Evolutionary conservation across 2,888 invertebrate genomes (phyloP).

Genomic region (Brachyptera risi): DNA sequence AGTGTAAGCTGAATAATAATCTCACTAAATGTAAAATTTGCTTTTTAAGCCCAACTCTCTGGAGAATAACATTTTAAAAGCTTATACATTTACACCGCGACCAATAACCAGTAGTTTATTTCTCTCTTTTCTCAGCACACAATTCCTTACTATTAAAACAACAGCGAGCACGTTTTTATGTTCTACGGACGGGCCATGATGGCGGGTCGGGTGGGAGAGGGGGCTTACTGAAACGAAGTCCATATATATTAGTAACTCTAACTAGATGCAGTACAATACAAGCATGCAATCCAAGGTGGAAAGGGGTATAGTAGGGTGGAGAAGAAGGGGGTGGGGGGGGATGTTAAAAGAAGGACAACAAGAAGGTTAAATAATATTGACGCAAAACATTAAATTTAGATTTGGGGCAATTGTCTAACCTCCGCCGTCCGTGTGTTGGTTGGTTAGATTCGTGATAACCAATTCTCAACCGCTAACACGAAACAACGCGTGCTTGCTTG

Average conservation of each 20-base stretch:
- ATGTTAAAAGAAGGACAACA: background rate
- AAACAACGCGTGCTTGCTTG: slow-evolving; percentile 16
- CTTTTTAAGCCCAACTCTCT: slow-evolving; percentile 28
- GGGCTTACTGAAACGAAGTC: too few relatives aligned
- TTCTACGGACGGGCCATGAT: too few relatives aligned
- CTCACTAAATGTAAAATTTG: slow-evolving; percentile 28
- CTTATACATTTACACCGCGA: slow-evolving; percentile 25
- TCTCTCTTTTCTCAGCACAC: background rate
- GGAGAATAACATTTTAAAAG: slow-evolving; percentile 30
- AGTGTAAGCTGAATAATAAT: slow-evolving; percentile 27
- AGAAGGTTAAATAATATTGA: slow-evolving; percentile 25
- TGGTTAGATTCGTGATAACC: background rate
- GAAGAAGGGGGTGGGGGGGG: background rate
- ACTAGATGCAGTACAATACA: too few relatives aligned
- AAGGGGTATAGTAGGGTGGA: too few relatives aligned
- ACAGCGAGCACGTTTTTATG: too few relatives aligned
- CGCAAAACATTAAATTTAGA: slow-evolving; percentile 25
- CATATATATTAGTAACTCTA: too few relatives aligned
- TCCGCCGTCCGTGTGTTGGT: background rate
- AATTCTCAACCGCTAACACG: background rate
- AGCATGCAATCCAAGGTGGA: too few relatives aligned
- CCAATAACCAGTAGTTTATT: slow-evolving; percentile 19
- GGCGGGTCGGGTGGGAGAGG: too few relatives aligned
- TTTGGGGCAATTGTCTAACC: slow-evolving; percentile 17
- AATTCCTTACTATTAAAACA: too few relatives aligned